Evolutionary conservation across 2,888 invertebrate species (phyloP).

Genomic region (Campoletis raptor): DNA sequence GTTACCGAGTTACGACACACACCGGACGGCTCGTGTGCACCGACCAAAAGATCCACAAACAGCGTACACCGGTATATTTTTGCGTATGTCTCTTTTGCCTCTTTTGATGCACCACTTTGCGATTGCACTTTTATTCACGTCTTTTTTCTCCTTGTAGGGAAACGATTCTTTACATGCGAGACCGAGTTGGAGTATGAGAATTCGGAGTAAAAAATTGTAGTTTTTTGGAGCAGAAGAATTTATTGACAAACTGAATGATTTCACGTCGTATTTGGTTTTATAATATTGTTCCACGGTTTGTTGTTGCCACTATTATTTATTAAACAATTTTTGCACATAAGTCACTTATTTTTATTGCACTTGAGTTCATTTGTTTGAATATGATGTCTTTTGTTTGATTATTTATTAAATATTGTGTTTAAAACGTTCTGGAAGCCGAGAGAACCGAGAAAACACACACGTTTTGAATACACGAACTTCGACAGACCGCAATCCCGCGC

Average conservation of each 20-base stretch:
- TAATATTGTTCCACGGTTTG: not conserved
- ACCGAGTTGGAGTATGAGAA: not conserved
- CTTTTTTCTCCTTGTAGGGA: not conserved
- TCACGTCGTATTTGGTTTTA: not conserved
- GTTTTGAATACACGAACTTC: slow-evolving; percentile 39
- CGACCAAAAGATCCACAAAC: slow-evolving; percentile 52
- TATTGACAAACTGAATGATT: not conserved
- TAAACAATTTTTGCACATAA: not conserved
- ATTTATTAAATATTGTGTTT: not conserved
- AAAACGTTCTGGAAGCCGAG: slow-evolving; percentile 1
- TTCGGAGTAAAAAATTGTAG: not conserved
- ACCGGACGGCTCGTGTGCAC: slow-evolving; percentile 62
- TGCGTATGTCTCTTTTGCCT: not conserved
- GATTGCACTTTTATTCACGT: not conserved
- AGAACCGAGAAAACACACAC: slow-evolving; percentile 43
- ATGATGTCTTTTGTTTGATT: not conserved
- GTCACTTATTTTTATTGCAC: not conserved
- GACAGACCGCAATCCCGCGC: slow-evolving; percentile 67
- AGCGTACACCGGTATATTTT: slow-evolving; percentile 39
- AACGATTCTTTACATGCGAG: not conserved
- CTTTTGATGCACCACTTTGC: not conserved
- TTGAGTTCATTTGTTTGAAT: not conserved
- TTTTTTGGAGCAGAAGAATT: not conserved
- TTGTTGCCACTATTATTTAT: not conserved
- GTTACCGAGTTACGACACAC: slow-evolving; percentile 69